Conservation (phyloP, 2,797 vertebrate species). For the Gallirallus australis region DNA sequence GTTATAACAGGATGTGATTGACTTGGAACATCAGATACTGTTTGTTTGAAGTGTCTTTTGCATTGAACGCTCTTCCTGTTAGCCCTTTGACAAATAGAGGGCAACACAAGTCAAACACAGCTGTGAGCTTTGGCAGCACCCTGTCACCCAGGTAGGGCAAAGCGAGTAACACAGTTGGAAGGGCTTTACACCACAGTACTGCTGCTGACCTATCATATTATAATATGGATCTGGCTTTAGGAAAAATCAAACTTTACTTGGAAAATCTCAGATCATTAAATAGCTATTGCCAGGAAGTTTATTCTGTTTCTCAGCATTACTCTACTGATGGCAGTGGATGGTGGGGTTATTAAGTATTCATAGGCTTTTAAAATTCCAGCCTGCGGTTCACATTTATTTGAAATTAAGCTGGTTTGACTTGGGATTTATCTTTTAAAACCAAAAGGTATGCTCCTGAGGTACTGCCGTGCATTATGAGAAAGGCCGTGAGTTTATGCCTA, state of each 20-base stretch:
- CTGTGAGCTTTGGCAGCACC: neutral
- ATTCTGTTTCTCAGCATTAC: neutral
- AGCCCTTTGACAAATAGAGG: neutral
- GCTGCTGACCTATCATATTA: neutral
- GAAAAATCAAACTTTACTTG: neutral
- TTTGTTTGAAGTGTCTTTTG: neutral
- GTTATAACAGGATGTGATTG: neutral
- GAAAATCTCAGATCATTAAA: neutral
- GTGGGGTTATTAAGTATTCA: neutral
- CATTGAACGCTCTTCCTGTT: neutral
- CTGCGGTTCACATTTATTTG: neutral
- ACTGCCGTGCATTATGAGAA: neutral
- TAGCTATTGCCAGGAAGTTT: neutral
- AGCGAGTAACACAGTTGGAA: neutral
- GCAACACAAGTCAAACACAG: accelerated
- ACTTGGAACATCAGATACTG: neutral
- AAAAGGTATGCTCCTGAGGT: neutral
- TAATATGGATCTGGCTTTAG: neutral
- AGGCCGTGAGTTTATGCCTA: neutral
- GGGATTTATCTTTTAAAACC: neutral
- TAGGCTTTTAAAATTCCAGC: neutral
- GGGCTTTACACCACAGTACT: neutral
- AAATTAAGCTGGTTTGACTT: neutral
- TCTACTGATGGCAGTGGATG: neutral
- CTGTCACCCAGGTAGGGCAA: neutral